Conservation (phyloP, 2,888 invertebrate genomes). For the Acanthosepion lycidas region DNA sequence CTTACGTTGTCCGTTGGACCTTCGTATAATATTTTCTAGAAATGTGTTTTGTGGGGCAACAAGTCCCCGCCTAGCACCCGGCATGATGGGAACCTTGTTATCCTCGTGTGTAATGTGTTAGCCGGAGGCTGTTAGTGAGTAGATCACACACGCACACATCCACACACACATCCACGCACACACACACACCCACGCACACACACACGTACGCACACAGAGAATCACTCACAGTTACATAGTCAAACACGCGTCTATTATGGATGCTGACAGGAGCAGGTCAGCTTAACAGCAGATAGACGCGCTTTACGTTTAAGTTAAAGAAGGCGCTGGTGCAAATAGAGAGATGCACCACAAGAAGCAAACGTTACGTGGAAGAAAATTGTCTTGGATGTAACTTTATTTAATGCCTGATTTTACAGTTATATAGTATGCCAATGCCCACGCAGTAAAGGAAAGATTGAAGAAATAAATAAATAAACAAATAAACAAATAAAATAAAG, state of each 20-base stretch:
- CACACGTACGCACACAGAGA: too few relatives aligned
- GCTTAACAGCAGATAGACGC: too few relatives aligned
- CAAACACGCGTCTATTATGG: too few relatives aligned
- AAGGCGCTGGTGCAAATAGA: neutral
- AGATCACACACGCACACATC: neutral
- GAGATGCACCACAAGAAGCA: too few relatives aligned
- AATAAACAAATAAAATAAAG: too few relatives aligned
- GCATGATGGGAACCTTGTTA: slow-evolving; percentile 61
- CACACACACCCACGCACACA: too few relatives aligned
- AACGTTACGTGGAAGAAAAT: neutral
- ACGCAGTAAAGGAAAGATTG: neutral
- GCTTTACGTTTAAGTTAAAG: too few relatives aligned
- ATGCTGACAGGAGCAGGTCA: too few relatives aligned
- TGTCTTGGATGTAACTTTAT: too few relatives aligned
- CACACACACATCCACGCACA: neutral
- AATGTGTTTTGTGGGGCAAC: slow-evolving; percentile 99
- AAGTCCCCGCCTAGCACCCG: slow-evolving; percentile 81
- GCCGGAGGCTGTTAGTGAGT: neutral
- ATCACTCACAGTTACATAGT: too few relatives aligned
- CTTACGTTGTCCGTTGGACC: slow-evolving; percentile 99
- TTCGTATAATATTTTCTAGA: slow-evolving; percentile 98
- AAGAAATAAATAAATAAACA: neutral
- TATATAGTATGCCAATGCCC: too few relatives aligned
- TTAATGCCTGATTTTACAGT: too few relatives aligned
- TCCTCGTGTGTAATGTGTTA: neutral